Percentiles rank a stretch among this genome's conserved stretches.
These are phyloP conservation scores for Heterochromis multidens DNA, from an alignment of 2,113 vertebrate genomes.

Conservation along the genomic window DNA sequence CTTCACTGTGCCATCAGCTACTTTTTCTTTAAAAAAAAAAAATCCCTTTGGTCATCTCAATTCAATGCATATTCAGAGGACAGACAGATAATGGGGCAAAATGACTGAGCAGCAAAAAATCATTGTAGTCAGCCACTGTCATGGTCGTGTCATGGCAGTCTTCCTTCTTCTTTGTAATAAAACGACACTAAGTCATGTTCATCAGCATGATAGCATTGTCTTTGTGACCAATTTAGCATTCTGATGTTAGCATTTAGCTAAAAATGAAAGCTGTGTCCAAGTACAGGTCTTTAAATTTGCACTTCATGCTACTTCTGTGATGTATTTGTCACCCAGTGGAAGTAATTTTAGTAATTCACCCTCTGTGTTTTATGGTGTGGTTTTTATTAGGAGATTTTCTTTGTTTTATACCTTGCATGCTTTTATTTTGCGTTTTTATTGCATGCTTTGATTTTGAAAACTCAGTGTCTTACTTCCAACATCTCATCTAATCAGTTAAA, in stretches of 20 bases:
- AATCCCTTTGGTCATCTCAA: neutral
- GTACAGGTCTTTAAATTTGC: neutral
- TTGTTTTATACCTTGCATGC: neutral
- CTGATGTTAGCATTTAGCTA: neutral
- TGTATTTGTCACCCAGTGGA: neutral
- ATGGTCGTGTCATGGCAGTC: neutral
- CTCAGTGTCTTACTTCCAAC: neutral
- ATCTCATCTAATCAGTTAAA: neutral
- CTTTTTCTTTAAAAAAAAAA: neutral
- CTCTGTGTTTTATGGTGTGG: neutral
- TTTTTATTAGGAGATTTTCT: neutral
- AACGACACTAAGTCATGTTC: neutral
- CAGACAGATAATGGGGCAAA: neutral
- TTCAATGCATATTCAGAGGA: neutral
- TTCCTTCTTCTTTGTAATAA: neutral
- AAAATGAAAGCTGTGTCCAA: neutral
- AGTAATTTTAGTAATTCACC: too few species aligned
- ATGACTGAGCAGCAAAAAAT: constrained; percentile 1
- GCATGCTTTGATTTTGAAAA: neutral
- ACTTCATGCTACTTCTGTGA: neutral
- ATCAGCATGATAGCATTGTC: neutral
- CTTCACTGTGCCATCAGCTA: neutral
- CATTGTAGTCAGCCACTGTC: neutral
- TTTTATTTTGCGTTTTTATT: neutral
- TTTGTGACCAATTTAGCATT: neutral